Evolutionary conservation across 2,888 invertebrate species (phyloP).

Genomic region (Beris morrisii): DNA sequence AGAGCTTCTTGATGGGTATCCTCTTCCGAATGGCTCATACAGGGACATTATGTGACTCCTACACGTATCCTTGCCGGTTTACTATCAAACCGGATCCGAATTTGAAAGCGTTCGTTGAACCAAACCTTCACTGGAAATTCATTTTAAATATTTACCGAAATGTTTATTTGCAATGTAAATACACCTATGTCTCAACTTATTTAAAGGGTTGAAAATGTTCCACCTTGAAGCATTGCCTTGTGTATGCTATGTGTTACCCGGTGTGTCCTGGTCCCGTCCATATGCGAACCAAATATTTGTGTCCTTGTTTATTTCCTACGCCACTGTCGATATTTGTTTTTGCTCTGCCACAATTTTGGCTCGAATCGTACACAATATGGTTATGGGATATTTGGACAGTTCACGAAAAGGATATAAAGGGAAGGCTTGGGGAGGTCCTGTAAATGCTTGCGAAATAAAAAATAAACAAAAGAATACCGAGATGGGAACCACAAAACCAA

Average conservation of each 20-base stretch:
- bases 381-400: slow-evolving; percentile 26
- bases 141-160: slow-evolving; percentile 39
- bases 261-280: background rate
- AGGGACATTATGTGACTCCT: slow-evolving; percentile 3
- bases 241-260: slow-evolving; percentile 5
- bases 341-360: slow-evolving; percentile 19
- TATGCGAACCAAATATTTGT: slow-evolving; percentile 21
- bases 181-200: slow-evolving; percentile 36
- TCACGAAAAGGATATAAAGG: slow-evolving; percentile 14
- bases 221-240: background rate
- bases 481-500: background rate
- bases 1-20: background rate
- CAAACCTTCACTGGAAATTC: slow-evolving; percentile 31
- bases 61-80: slow-evolving; percentile 2
- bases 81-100: slow-evolving; percentile 11
- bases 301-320: slow-evolving; percentile 23
- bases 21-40: background rate
- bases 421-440: too few species aligned
- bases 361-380: slow-evolving; percentile 16
- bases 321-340: slow-evolving; percentile 26
- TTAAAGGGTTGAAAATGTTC: slow-evolving; percentile 24
- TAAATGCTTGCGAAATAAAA: background rate
- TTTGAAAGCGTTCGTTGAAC: slow-evolving; percentile 16
- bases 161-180: slow-evolving; percentile 39
- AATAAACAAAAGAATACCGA: background rate